Evolutionary conservation across 2,113 vertebrate species (phyloP), one percentile per base, ranked within the genome.

Genomic region (Morone chrysops): DNA sequence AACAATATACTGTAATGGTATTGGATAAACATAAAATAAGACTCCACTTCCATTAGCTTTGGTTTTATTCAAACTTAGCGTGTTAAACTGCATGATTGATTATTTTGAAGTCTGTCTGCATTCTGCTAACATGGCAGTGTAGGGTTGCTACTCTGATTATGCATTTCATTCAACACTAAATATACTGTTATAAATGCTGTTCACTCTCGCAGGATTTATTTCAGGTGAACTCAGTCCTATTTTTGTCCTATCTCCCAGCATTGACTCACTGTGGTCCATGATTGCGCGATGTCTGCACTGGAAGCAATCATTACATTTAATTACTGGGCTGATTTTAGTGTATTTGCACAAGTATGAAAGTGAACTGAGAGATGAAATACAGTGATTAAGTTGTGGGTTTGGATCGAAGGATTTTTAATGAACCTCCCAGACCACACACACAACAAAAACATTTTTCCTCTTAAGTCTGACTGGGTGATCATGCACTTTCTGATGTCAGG

Each of bases 1-100:
- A 71, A 48, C 47, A 25, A 63, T 80, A 76, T 74, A 72, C 57
- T 86, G 47, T 80, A 66, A 82, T 45, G 41, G 48, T 74, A 69
- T 51, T 6, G 63, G n/a, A 76, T 20, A 57, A 40, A 75, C 47
- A 69, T 74, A 70, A 77, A 82, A 62, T 36, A 43, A 66, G 31
- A 69, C n/a, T 63, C 40, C 53, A 54, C 61, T 57, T 81, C 36
- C 80, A 73, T 82, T 62, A 79, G 17, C 47, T 61, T 48, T 62
- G 31, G 31, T 56, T 83, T 60, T 31, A 12, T 48, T 70, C 16
- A 62, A 3, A 73, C 12, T 16, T 8, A 25, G 4, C 31, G 56
- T 53, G 48, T 60, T 45, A 40, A 68, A 59, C 41, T 36, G n/a
- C 17, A 6, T n/a, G 10, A 43, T 36, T 41, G 41, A 63, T 75